A percentile compares a stretch with the other conserved stretches of the same genome.
Evolutionary conservation across 2,888 invertebrate species (phyloP).

Genomic region (Drosophila recens): DNA sequence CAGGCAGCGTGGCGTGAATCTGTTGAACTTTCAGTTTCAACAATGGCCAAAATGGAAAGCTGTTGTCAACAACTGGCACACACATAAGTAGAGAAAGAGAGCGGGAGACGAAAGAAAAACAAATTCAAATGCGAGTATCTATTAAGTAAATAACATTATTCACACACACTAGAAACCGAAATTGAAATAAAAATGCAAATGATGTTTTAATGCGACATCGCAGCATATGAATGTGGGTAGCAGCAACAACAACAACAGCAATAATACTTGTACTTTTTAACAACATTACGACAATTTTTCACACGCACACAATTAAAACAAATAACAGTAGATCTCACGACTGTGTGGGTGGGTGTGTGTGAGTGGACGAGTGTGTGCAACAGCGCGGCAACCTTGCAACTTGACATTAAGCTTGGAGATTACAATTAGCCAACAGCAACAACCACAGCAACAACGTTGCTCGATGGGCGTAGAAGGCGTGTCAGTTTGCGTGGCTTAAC

Average conservation of each 20-base stretch:
- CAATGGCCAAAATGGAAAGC: constrained; percentile 73
- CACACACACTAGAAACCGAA: constrained; percentile 33
- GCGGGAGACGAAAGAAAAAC: constrained; percentile 18
- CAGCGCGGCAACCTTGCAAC: constrained; percentile 63
- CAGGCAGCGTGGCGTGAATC: constrained; percentile 47
- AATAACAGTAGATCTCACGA: constrained; percentile 47
- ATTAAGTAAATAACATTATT: constrained; percentile 36
- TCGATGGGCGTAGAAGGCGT: constrained; percentile 26
- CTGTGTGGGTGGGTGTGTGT: background rate
- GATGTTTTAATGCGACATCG: constrained; percentile 43
- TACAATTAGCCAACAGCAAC: constrained; percentile 49
- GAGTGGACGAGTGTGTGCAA: constrained; percentile 23
- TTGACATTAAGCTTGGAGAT: constrained; percentile 67
- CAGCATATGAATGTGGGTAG: constrained; percentile 39
- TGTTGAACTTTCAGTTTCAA: constrained; percentile 68
- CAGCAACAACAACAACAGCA: constrained; percentile 16
- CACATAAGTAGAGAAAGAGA: background rate
- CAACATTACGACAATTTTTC: constrained; percentile 47
- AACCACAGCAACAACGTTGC: constrained; percentile 12
- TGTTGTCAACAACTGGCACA: constrained; percentile 59
- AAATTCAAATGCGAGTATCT: constrained; percentile 27
- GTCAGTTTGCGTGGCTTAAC: constrained; percentile 25
- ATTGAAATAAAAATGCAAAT: constrained; percentile 54
- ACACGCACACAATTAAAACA: constrained; percentile 61
- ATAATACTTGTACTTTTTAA: constrained; percentile 14